A percentile compares a stretch with the other conserved stretches of the same genome.
phyloP scores from a whole-genome alignment of 2,888 invertebrate genomes.

The Folsomia candida region DNA sequence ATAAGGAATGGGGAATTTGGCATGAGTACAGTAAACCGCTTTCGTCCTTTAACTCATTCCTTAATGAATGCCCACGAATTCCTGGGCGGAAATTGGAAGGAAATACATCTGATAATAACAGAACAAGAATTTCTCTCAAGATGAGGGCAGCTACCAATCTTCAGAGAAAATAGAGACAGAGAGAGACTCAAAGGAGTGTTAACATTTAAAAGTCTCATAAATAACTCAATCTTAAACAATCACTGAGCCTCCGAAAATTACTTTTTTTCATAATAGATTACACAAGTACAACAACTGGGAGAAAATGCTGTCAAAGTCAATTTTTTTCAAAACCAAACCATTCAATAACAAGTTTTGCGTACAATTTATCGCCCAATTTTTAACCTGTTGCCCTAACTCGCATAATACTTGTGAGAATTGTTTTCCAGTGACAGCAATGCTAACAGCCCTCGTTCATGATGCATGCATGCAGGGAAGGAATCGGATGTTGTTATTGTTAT shows the following conservation, averaged over 20 bases:
- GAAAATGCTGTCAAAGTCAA: slow-evolving; percentile 13
- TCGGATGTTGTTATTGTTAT: background rate
- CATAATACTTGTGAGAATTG: too few species aligned
- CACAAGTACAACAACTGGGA: slow-evolving; percentile 13
- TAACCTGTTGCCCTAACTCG: slow-evolving; percentile 15
- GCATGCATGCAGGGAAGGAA: background rate
- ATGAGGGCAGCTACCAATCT: background rate
- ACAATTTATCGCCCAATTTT: slow-evolving; percentile 13
- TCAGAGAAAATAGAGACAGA: too few species aligned
- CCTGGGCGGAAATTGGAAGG: background rate
- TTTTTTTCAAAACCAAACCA: slow-evolving; percentile 6
- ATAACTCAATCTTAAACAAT: slow-evolving; percentile 13
- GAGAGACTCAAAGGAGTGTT: too few species aligned
- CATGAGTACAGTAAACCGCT: too few species aligned
- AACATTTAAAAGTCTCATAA: slow-evolving; percentile 21
- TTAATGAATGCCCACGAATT: background rate
- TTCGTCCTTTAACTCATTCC: background rate
- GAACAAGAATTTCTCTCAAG: background rate
- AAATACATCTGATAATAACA: background rate
- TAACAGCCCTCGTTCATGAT: too few species aligned
- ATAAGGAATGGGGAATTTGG: too few species aligned
- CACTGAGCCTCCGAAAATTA: slow-evolving; percentile 14
- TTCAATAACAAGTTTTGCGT: background rate
- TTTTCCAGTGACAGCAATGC: too few species aligned
- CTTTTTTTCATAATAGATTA: too few species aligned